Conservation (phyloP, 2,888 invertebrate species). For the Trichacis sp. region DNA sequence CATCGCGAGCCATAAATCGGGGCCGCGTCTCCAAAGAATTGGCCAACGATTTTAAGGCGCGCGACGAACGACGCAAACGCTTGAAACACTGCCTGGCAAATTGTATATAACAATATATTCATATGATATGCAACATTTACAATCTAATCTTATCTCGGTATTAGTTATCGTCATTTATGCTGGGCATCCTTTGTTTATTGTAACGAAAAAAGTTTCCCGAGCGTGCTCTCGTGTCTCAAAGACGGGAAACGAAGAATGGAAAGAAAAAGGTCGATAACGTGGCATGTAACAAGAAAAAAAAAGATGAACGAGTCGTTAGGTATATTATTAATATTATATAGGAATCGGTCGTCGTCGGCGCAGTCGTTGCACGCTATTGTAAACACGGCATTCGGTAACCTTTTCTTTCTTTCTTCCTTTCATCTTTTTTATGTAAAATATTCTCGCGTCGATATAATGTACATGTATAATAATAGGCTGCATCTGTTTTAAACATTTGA, state of each 20-base stretch:
- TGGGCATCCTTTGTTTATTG: constrained; percentile 64
- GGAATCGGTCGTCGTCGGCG: constrained; percentile 48
- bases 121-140: constrained; percentile 70
- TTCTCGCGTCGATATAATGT: constrained; percentile 50
- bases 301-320: constrained; percentile 13
- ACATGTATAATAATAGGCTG: constrained; percentile 66
- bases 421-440: constrained; percentile 68
- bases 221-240: constrained; percentile 38
- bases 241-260: too few species aligned
- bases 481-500: constrained; percentile 66
- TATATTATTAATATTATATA: too few species aligned
- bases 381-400: constrained; percentile 55
- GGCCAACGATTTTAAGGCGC: constrained; percentile 39
- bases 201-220: constrained; percentile 41
- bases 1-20: constrained; percentile 54
- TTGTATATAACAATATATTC: constrained; percentile 67
- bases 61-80: constrained; percentile 36
- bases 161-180: constrained; percentile 63
- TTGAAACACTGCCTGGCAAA: constrained; percentile 63
- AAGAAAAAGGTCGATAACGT: too few species aligned
- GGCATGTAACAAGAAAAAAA: too few species aligned
- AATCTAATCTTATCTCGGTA: constrained; percentile 66
- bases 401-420: too few species aligned
- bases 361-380: constrained; percentile 46
- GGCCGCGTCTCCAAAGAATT: too few species aligned